Evolutionary conservation across 2,888 invertebrate genomes (phyloP).

Genomic region (Napeogenes inachia): DNA sequence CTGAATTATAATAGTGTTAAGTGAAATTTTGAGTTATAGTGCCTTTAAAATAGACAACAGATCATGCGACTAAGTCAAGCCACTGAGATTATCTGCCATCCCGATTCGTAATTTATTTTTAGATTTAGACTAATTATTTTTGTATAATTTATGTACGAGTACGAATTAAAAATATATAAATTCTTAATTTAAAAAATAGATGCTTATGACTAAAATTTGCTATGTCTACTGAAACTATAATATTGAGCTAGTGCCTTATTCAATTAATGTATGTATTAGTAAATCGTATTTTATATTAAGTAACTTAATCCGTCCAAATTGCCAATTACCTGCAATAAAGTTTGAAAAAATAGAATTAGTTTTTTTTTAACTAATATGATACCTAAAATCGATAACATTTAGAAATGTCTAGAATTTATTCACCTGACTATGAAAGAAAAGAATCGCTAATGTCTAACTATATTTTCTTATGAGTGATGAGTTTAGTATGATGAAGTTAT

Average conservation of each 20-base stretch:
- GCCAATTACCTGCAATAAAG: slow-evolving; percentile 67
- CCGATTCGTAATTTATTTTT: slow-evolving; percentile 77
- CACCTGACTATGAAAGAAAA: too few species aligned
- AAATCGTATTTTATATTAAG: slow-evolving; percentile 45
- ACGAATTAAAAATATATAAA: slow-evolving; percentile 67
- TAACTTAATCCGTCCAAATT: slow-evolving; percentile 61
- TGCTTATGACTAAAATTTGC: slow-evolving; percentile 59
- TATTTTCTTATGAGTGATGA: too few species aligned
- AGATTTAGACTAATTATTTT: slow-evolving; percentile 58
- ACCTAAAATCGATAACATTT: too few species aligned
- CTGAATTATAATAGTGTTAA: slow-evolving; percentile 70
- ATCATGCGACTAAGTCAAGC: slow-evolving; percentile 77
- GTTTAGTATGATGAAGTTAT: too few species aligned
- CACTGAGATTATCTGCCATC: slow-evolving; percentile 76
- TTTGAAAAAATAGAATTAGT: slow-evolving; percentile 43
- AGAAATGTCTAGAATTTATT: too few species aligned
- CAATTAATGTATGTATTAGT: slow-evolving; percentile 43
- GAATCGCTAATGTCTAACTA: too few species aligned
- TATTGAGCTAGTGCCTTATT: slow-evolving; percentile 60
- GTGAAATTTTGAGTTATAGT: slow-evolving; percentile 71
- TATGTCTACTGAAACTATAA: slow-evolving; percentile 53
- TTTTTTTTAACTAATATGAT: slow-evolving; percentile 13
- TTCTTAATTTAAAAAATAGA: slow-evolving; percentile 61
- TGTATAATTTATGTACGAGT: slow-evolving; percentile 66
- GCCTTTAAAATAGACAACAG: slow-evolving; percentile 76